phyloP scores from a whole-genome alignment of 2,113 vertebrate species.

The Antigone vipio region DNA sequence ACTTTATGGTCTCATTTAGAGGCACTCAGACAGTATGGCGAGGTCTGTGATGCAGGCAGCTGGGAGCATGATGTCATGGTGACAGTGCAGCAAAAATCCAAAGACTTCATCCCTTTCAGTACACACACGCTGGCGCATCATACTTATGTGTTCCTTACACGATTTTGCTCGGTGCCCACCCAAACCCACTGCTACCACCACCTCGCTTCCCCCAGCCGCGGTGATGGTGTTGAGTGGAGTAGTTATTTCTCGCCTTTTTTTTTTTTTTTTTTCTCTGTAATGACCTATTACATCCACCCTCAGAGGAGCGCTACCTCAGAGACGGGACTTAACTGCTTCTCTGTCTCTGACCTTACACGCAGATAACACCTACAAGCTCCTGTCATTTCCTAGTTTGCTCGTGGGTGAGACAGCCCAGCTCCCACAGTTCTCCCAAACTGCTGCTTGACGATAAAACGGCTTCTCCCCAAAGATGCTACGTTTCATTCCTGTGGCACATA shows the following conservation, averaged over 20 bases:
- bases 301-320: not conserved
- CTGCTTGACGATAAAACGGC: not conserved
- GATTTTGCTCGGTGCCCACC: not conserved
- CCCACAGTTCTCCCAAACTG: not conserved
- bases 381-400: not conserved
- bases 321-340: not conserved
- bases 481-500: not conserved
- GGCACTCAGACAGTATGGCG: not conserved
- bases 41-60: fast-evolving
- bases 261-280: not conserved
- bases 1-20: not conserved
- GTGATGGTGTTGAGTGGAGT: not conserved
- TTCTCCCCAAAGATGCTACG: not conserved
- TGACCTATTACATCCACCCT: not conserved
- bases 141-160: not conserved
- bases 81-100: not conserved
- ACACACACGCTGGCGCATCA: not conserved
- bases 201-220: not conserved
- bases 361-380: not conserved
- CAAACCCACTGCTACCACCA: not conserved
- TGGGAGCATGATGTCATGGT: not conserved
- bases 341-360: not conserved
- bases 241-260: not conserved
- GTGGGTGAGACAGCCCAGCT: not conserved
- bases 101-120: not conserved